Evolutionary conservation across 2,888 invertebrate species (phyloP), one percentile per base, ranked within the genome.

Genomic region (Prenolepis imparis): DNA sequence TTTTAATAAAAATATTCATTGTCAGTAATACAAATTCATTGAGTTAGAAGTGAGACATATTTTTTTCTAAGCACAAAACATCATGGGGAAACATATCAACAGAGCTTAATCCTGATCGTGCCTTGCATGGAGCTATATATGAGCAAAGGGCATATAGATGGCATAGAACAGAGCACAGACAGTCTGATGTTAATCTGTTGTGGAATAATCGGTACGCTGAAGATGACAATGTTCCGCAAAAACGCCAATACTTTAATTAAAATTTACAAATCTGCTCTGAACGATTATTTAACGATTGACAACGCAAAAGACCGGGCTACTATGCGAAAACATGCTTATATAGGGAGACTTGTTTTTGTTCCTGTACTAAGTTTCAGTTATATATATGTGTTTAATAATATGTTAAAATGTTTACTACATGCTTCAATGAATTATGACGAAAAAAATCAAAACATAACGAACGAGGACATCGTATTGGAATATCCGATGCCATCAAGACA

Each of bases 311-410:
- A 84, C 0, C 59, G 83, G 15, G 28, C 18, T 0, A 15, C 74
- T 5, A 84, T 84, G 84, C 82, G 67, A 41, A 82, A 32, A 32
- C 52, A 74, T 32, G 67, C 82, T 18, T 67, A 48, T 48, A 59
- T 84, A 1, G 84, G 84, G 6, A 66, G 52, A 24, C 52, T 57
- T 11, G 28, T 84, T 15, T 66, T 6, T 73, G 82, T 15, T 70
- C 84, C 8, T 84, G 82, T 24, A 0, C 59, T 24, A 32, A 21
- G 18, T 15, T 55, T 74, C 3, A 59, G 44, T 15, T 59, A n/a
- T 57, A 9, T 77, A 57, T 32, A 39, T 36, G 36, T 36, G 36
- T 5, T 36, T 36, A 36, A 36, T 36, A 5, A 5, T 36, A 5
- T 36, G 36, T 4, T 36, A 36, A 36, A 36, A 36, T 15, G 21